Percentiles rank a stretch among this genome's conserved stretches.
Conservation (phyloP, 2,888 invertebrate genomes). For the Cylloceria caligata region DNA sequence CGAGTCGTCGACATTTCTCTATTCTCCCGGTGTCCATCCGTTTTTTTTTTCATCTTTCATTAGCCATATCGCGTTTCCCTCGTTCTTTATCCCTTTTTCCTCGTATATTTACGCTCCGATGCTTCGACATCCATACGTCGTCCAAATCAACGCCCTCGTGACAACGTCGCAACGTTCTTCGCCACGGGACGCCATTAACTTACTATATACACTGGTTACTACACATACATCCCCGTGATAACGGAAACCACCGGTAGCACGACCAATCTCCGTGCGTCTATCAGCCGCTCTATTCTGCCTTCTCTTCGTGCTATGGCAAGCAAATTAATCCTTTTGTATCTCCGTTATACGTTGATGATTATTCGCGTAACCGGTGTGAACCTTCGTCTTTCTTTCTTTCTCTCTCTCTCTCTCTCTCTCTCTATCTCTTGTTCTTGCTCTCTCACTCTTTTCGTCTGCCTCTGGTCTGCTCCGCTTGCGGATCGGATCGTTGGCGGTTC, state of each 20-base stretch:
- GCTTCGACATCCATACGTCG: too few relatives aligned
- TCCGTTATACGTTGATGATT: neutral
- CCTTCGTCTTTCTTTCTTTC: neutral
- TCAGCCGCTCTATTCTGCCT: neutral
- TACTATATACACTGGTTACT: slow-evolving; percentile 13
- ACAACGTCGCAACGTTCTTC: slow-evolving; percentile 63
- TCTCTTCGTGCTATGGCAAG: neutral
- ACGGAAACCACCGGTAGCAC: slow-evolving; percentile 34
- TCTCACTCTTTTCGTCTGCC: slow-evolving; percentile 33
- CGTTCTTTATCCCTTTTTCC: neutral
- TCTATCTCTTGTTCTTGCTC: slow-evolving; percentile 32
- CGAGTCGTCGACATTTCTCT: slow-evolving; percentile 62
- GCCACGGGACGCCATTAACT: slow-evolving; percentile 64
- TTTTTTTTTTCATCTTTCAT: slow-evolving; percentile 45
- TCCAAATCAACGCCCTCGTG: slow-evolving; percentile 64
- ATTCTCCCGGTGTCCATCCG: slow-evolving; percentile 36
- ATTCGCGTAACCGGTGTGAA: slow-evolving; percentile 5
- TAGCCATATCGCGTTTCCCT: neutral
- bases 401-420: neutral
- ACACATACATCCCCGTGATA: slow-evolving; percentile 27
- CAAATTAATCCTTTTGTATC: neutral
- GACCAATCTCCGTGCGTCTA: neutral
- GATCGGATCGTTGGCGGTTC: too few relatives aligned
- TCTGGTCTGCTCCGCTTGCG: too few relatives aligned
- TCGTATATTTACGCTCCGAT: neutral